phyloP scores from a whole-genome alignment of 1,140 invertebrate genomes.

The Holcopasites calliopsidis region DNA sequence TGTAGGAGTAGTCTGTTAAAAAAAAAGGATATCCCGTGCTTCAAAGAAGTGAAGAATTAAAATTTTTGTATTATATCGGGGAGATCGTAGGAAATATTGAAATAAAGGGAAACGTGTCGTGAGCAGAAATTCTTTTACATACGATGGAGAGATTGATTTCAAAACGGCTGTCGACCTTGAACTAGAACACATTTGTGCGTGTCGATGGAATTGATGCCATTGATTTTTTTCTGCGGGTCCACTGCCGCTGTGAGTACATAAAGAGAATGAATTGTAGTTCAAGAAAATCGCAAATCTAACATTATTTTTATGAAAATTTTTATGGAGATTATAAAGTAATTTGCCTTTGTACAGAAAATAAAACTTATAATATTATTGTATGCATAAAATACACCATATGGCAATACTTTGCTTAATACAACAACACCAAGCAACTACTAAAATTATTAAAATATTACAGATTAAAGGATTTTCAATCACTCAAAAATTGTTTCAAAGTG shows the following conservation, averaged over 20 bases:
- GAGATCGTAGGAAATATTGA: background rate
- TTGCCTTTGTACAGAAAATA: no score
- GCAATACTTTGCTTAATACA: no score
- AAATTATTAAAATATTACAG: no score
- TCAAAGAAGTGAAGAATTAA: background rate
- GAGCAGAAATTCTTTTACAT: background rate
- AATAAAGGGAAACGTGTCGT: slow-evolving; percentile 5
- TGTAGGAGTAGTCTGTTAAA: background rate
- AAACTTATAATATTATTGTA: no score
- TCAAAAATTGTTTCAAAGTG: no score
- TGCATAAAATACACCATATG: no score
- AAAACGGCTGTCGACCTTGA: slow-evolving; percentile 49
- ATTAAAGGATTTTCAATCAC: no score
- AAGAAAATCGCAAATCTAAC: no score
- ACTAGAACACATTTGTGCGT: slow-evolving; percentile 53
- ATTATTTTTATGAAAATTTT: no score
- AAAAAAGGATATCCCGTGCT: background rate
- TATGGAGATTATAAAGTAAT: no score
- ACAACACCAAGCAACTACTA: no score
- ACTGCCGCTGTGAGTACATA: slow-evolving; percentile 11
- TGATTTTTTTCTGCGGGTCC: slow-evolving; percentile 54
- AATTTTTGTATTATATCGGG: no score
- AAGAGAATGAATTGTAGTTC: background rate
- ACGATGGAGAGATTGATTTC: slow-evolving; percentile 39
- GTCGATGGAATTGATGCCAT: slow-evolving; percentile 56